Conservation (phyloP, 2,888 invertebrate genomes). For the Adineta ricciae region DNA sequence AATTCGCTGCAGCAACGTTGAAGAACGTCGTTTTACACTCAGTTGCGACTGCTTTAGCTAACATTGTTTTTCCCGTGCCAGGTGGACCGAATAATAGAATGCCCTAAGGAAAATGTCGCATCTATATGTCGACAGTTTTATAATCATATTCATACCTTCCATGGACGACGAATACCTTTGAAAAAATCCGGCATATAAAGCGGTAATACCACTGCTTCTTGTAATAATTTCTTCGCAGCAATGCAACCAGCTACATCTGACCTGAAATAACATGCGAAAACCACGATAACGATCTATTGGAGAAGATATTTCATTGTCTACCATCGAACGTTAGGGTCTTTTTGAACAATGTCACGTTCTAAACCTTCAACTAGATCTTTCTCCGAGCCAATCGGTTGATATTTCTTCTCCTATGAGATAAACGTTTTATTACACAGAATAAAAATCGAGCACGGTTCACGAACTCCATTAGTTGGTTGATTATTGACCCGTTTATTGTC, state of each 20-base stretch:
- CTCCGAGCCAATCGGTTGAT: slow-evolving; percentile 73
- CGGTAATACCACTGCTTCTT: slow-evolving; percentile 92
- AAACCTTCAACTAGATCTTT: slow-evolving; percentile 82
- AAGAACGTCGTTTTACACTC: slow-evolving; percentile 55
- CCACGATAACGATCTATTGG: neutral
- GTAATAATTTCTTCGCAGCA: slow-evolving; percentile 61
- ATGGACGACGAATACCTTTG: slow-evolving; percentile 84
- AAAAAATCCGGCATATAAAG: slow-evolving; percentile 97
- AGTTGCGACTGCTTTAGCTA: slow-evolving; percentile 55
- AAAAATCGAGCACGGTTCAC: neutral
- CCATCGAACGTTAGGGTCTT: slow-evolving; percentile 90
- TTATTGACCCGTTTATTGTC: neutral
- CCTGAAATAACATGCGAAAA: neutral
- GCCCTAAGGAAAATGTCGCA: slow-evolving; percentile 40
- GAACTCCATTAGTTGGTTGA: neutral
- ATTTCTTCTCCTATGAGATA: slow-evolving; percentile 58
- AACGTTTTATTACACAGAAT: too few species aligned
- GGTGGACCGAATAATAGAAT: slow-evolving; percentile 52
- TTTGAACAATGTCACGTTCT: slow-evolving; percentile 89
- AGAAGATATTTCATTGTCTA: slow-evolving; percentile 56
- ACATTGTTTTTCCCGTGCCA: slow-evolving; percentile 54
- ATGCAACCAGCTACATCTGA: slow-evolving; percentile 51
- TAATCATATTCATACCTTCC: slow-evolving; percentile 57
- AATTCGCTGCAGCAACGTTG: slow-evolving; percentile 82
- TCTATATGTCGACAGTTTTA: neutral